Base-by-base conservation (phyloP, 2,797 vertebrate genomes). In the Sciurus carolinensis region DNA sequence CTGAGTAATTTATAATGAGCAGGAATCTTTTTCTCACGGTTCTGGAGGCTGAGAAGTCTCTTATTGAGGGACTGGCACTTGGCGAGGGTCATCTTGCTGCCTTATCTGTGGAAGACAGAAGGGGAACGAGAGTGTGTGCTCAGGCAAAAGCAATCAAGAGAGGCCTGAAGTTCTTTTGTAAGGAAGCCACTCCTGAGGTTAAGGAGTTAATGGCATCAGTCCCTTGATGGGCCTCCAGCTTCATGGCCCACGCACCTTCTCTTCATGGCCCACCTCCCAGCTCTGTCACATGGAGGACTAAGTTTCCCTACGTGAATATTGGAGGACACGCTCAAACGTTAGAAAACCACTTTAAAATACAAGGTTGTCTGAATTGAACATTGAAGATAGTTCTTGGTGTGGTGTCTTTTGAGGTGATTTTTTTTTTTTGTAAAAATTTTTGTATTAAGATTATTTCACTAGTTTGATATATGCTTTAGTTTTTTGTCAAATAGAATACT, bases 361-460 rank as follows among this genome's bases (percentile, higher is more conserved):
- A 5, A n/a, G 24, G 4, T 79, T 94, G 22, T 86, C 33, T 57
- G 39, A 91, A 64, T 54, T 87, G 73, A 82, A 71, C 30, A 87
- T 89, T 69, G 84, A 85, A 92, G 79, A 77, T 47, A 57, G 36
- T 82, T 66, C 2, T 39, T 18, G 64, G 36, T 39, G 12, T 26
- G 12, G 15, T 2, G 14, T 7, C 80, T 57, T 95, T 75, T 81
- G 54, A 85, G 52, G 47, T 82, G n/a, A 75, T 66, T 83, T 15
- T 76, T 0, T 81, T 5, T 72, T 77, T 89, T 90, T 96, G 44
- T 87, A 84, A 26, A 2, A 88, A 3, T 93, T n/a, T 73, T 84
- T 91, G 33, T 87, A 13, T 76, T 87, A 73, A n/a, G 89, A 87
- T 24, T 81, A 76, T 77, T 83, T 88, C 24, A 44, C 52, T 88